A percentile compares a stretch with the other conserved stretches of the same genome.
phyloP scores from a whole-genome alignment of 2,797 vertebrate genomes.

The Pangasius djambal region DNA sequence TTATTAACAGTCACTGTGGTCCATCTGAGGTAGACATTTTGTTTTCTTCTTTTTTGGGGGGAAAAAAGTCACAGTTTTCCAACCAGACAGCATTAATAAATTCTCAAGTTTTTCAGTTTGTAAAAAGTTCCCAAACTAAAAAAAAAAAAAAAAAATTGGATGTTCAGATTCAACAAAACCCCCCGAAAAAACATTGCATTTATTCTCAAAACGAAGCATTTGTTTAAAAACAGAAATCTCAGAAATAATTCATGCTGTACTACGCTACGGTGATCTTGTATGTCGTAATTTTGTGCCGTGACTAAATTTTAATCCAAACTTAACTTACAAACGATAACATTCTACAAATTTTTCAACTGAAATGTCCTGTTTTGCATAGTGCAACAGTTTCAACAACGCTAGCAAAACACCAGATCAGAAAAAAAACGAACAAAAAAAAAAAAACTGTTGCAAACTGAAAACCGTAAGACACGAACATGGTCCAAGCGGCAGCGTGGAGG shows the following conservation, averaged over 20 bases:
- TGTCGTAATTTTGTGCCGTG: background rate
- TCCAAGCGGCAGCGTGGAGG: slow-evolving; percentile 67
- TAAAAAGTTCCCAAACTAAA: background rate
- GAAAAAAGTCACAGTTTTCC: background rate
- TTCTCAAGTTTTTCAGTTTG: background rate
- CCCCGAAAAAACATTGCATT: background rate
- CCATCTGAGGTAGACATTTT: slow-evolving; percentile 7
- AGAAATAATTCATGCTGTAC: no score
- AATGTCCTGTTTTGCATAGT: background rate
- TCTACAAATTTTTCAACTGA: background rate
- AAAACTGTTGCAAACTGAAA: slow-evolving; percentile 32
- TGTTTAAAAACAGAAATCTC: background rate
- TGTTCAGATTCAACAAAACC: background rate
- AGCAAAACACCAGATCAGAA: background rate
- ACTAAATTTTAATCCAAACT: no score
- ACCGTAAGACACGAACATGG: background rate
- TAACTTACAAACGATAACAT: slow-evolving; percentile 10
- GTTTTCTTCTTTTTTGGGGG: background rate
- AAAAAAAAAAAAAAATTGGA: background rate
- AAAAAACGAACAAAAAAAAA: slow-evolving; percentile 44
- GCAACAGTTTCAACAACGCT: background rate
- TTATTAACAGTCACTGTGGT: background rate
- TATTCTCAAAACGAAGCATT: background rate
- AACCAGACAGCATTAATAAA: background rate
- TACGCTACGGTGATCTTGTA: background rate